These are phyloP conservation scores for Tenrec ecaudatus DNA, from an alignment of 2,113 vertebrate species.

Conservation along the genomic window DNA sequence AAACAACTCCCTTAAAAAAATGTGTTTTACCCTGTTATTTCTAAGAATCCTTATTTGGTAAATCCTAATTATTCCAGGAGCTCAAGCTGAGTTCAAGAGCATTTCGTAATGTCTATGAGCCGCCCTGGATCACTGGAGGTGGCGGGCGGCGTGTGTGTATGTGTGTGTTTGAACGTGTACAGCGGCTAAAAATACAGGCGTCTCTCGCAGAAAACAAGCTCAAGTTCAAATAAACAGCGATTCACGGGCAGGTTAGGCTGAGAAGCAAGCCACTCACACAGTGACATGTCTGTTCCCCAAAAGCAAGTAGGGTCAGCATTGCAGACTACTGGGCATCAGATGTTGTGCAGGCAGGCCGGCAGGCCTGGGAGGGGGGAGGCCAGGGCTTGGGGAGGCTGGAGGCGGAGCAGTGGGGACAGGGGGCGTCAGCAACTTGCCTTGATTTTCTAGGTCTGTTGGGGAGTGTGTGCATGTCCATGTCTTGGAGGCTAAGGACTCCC, in stretches of 20 bases:
- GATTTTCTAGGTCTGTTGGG: conserved; percentile 63
- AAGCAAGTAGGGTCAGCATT: conserved; percentile 78
- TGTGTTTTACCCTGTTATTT: conserved; percentile 49
- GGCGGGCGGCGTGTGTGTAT: conserved; percentile 71
- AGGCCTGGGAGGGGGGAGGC: not conserved
- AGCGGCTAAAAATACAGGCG: conserved; percentile 84
- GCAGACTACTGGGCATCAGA: conserved; percentile 85
- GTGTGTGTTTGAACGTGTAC: conserved; percentile 69
- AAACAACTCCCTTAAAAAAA: not conserved
- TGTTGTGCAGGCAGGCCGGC: conserved; percentile 66
- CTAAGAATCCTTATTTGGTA: conserved; percentile 77
- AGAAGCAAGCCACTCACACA: conserved; percentile 77
- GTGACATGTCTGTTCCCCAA: conserved; percentile 85
- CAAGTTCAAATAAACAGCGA: conserved; percentile 82
- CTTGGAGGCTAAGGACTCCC: not conserved
- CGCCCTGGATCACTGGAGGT: conserved; percentile 62
- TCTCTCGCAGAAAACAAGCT: conserved; percentile 80
- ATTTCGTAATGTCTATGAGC: conserved; percentile 85
- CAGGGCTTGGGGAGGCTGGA: conserved; percentile 59
- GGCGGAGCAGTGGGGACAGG: not conserved
- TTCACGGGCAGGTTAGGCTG: conserved; percentile 81
- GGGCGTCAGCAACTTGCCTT: conserved; percentile 67
- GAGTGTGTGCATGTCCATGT: conserved; percentile 23
- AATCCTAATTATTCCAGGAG: conserved; percentile 76
- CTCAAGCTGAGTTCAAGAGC: conserved; percentile 83